Evolutionary conservation across 2,888 invertebrate species (phyloP), one percentile per base, ranked within the genome.

Genomic region (Coremacera marginata): DNA sequence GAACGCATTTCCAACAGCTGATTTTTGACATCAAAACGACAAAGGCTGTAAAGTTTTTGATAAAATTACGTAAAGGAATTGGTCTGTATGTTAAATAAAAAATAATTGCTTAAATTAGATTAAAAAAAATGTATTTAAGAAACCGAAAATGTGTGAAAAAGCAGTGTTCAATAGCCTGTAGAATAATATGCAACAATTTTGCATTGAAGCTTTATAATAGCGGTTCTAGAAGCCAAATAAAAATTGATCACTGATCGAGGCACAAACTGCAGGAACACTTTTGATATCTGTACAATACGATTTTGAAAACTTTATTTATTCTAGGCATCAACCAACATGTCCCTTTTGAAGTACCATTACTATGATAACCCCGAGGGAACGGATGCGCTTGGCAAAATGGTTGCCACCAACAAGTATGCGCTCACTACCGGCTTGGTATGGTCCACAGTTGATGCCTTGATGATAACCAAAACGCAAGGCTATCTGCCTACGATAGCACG

Each of bases 331-430:
- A 67, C 51, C 7, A 67, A 60, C 8, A 88, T 87, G 88, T 85
- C 86, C 27, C 44, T 88, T 67, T 80, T 89, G 57, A 86, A 87
- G 75, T 76, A 84, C 14, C 86, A 88, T 70, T 93, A 93, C 86
- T 94, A 93, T 85, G 93, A 94, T 84, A 90, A 93, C 49, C 94
- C 95, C 0, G 94, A 95, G 78, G 95, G 95, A 9, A 86, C 93
- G 68, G 94, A 94, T 84, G 90, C 93, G 52, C 87, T 91, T 77
- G 91, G 92, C 78, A 95, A 95, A 89, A 86, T 93, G 57, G 89
- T 92, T 84, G 91, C 90, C 3, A 89, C 92, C 2, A 89, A 92
- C 67, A 93, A 93, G 88, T 92, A 92, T 83, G 93, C 92, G 0
- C 62, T 91, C 1, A 25, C 83, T 0, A 80, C 89, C 2, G 93